Base-by-base conservation (phyloP, 2,113 vertebrate species). In the Colossoma macropomum region DNA sequence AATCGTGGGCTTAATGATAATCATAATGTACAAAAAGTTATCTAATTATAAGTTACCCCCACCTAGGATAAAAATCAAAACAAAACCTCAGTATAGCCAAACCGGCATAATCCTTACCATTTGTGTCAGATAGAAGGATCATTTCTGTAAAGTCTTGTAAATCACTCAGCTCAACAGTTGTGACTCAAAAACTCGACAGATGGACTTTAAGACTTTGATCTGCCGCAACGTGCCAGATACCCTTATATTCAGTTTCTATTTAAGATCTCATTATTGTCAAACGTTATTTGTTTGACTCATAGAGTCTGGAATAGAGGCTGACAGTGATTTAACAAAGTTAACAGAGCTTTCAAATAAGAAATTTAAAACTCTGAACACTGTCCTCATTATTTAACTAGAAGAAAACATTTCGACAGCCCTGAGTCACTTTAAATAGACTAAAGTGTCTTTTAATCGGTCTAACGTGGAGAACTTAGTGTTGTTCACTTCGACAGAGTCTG, bases 401-500 rank as follows among this genome's bases (percentile, higher is more conserved):
- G 15, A 72, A 11, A 30, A 71, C 27, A 60, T 50, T 76, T 79
- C 11, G 12, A 7, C 23, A n/a, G 52, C 63, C 60, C 17, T 41
- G 9, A 78, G 38, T 69, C 10, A 19, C 32, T 38, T 69, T n/a
- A 69, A 71, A 34, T 45, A 68, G 63, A 34, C 63, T 34, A 11
- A 56, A 25, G 25, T 71, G 32, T 70, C 32, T 13, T 38, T 59
- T 80, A 71, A 27, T 56, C 0, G 17, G n/a, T 32, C 15, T 19
- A 52, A 28, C 7, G 32, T 38, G 13, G 27, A 21, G 30, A 19
- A 34, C 32, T n/a, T n/a, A 54, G 28, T 28, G 27, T 68, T 69
- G 28, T 27, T 71, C 15, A 70, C 70, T 70, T 79, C 15, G 69
- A 52, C 21, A n/a, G 12, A 78, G 50, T 68, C 54, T 59, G 54